These are phyloP conservation scores for Anastatus disparis DNA, from an alignment of 1,140 invertebrate species.

Conservation along the genomic window DNA sequence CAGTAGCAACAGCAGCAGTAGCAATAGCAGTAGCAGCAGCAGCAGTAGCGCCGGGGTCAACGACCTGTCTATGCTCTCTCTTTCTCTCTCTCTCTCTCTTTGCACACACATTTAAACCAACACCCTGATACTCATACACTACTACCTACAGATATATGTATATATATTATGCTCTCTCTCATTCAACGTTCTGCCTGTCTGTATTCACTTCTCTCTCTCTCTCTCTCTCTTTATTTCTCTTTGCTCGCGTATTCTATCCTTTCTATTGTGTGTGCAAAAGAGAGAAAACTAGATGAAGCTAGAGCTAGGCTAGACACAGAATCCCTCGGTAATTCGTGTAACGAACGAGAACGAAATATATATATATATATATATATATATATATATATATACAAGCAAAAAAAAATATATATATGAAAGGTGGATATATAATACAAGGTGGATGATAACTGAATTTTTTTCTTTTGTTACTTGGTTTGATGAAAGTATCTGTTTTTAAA, in stretches of 20 bases:
- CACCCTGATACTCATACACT: not conserved
- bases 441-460: too few relatives aligned
- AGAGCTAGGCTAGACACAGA: conserved; percentile 12
- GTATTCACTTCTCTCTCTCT: conserved; percentile 1
- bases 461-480: too few relatives aligned
- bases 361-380: too few relatives aligned
- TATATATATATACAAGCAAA: too few relatives aligned
- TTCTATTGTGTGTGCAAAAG: conserved; percentile 2
- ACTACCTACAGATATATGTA: not conserved
- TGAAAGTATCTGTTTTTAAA: too few relatives aligned
- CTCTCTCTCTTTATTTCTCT: not conserved
- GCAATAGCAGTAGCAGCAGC: not conserved
- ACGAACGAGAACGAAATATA: too few relatives aligned
- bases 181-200: not conserved
- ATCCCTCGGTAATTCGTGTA: not conserved
- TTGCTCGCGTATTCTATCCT: not conserved
- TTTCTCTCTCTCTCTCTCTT: conserved; percentile 25
- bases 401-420: too few relatives aligned
- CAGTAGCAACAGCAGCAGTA: not conserved
- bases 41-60: conserved; percentile 56
- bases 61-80: conserved; percentile 60
- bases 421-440: too few relatives aligned
- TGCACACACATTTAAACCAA: not conserved
- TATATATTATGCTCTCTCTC: not conserved
- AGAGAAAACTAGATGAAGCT: not conserved